Base-by-base conservation (phyloP, 1,140 invertebrate genomes). In the Drosophila obscura region DNA sequence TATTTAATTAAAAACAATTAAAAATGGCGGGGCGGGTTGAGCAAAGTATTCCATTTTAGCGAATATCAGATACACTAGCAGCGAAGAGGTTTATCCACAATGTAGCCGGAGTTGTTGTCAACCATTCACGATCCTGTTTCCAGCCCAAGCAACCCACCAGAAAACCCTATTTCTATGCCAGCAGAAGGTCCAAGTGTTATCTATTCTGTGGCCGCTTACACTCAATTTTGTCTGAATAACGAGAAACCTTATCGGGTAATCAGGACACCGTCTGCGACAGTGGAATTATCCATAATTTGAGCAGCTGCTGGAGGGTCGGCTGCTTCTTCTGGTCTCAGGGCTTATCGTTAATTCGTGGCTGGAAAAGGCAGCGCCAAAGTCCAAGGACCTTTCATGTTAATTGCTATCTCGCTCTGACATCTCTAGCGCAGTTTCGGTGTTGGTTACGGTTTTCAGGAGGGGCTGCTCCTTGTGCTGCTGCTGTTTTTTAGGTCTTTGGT, bases 291-390 rank as follows among this genome's bases (percentile, higher is more conserved):
- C 62, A 67, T 66, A 77, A 85, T 77, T 77, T 63, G 53, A 87
- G 67, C 77, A 84, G 82, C 73, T 84, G 81, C 60, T 77, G 60
- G 51, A 48, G 28, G 59, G 59, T 31, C 52, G 57, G 51, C 26
- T 53, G 43, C 39, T 22, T 62, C 57, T 52, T 13, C 66, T 31
- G 73, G 67, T 46, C 63, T 62, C 63, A 68, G 58, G 79, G 69
- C 83, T 87, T 85, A 82, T 87, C 78, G 82, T 83, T 85, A 81
- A 85, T 85, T 87, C 19, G 81, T 81, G 69, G 59, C 57, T 49
- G 62, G 11, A 13, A 39, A 66, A 66, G 58, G 72, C 61, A 83
- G 43, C 48, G 68, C 43, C 56, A 65, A 73, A 60, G 82, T 81
- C 73, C 65, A 63, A 58, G 73, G 65, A 81, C 81, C 82, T 74